phyloP scores from a whole-genome alignment of 2,888 invertebrate genomes.

The Dasypogon diadema region DNA sequence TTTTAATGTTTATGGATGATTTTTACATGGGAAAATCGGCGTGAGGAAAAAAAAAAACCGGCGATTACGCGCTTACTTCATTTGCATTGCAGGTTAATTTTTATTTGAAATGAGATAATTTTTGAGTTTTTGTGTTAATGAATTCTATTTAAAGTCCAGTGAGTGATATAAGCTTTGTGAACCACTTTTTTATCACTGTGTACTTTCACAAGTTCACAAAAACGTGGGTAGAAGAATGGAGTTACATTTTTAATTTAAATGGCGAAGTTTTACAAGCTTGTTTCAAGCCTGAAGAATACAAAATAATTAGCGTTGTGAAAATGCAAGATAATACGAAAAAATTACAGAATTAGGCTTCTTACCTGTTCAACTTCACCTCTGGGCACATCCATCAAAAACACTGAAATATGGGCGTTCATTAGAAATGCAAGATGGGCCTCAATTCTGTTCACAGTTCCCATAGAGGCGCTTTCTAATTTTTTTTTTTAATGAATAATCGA shows the following conservation, averaged over 20 bases:
- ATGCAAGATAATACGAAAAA: not conserved
- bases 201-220: too few species aligned
- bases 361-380: not conserved
- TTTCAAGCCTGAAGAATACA: too few species aligned
- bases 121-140: too few species aligned
- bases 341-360: not conserved
- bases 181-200: too few species aligned
- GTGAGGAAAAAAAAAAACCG: too few species aligned
- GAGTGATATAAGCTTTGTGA: too few species aligned
- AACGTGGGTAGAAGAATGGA: too few species aligned
- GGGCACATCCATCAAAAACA: not conserved
- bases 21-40: not conserved
- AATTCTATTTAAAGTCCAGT: too few species aligned
- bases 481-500: not conserved
- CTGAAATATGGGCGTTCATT: not conserved
- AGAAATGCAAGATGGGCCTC: not conserved
- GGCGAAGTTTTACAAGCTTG: too few species aligned
- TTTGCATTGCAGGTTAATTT: not conserved
- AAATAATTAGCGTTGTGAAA: not conserved
- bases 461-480: not conserved
- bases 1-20: conserved; percentile 3
- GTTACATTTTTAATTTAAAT: too few species aligned
- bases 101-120: too few species aligned
- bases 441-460: not conserved
- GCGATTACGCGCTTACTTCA: not conserved